These are phyloP conservation scores for Dipus sagitta DNA, from an alignment of 2,797 vertebrate genomes.

Conservation along the genomic window DNA sequence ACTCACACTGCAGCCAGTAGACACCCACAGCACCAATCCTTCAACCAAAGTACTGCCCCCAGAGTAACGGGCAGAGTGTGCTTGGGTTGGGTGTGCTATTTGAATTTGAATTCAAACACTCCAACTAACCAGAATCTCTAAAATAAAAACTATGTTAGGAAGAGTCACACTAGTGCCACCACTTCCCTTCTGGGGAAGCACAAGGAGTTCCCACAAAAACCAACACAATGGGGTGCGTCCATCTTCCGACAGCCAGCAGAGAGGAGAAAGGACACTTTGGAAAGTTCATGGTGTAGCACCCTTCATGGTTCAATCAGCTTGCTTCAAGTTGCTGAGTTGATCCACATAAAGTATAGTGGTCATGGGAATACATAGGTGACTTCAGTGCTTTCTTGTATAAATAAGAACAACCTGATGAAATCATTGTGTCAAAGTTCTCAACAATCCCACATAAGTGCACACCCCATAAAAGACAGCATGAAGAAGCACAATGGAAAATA, in stretches of 20 bases:
- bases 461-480: not conserved
- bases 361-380: not conserved
- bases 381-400: not conserved
- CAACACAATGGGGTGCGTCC: not conserved
- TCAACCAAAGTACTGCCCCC: not conserved
- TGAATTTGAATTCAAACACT: not conserved
- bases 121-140: not conserved
- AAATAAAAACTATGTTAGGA: not conserved
- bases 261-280: not conserved
- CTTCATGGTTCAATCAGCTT: not conserved
- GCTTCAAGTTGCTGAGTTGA: not conserved
- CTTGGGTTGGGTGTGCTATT: not conserved
- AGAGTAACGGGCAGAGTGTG: not conserved
- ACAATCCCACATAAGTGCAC: not conserved
- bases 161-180: not conserved
- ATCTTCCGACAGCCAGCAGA: not conserved
- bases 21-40: not conserved
- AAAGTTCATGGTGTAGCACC: not conserved
- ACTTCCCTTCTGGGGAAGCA: not conserved
- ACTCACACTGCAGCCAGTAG: not conserved
- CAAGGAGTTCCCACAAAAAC: slow-evolving; percentile 8
- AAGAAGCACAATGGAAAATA: not conserved
- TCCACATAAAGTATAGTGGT: not conserved
- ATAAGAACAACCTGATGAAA: not conserved
- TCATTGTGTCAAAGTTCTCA: not conserved